A percentile compares a stretch with the other conserved stretches of the same genome.
phyloP scores from a whole-genome alignment of 2,888 invertebrate genomes.

The Hipparchia sbordonii region DNA sequence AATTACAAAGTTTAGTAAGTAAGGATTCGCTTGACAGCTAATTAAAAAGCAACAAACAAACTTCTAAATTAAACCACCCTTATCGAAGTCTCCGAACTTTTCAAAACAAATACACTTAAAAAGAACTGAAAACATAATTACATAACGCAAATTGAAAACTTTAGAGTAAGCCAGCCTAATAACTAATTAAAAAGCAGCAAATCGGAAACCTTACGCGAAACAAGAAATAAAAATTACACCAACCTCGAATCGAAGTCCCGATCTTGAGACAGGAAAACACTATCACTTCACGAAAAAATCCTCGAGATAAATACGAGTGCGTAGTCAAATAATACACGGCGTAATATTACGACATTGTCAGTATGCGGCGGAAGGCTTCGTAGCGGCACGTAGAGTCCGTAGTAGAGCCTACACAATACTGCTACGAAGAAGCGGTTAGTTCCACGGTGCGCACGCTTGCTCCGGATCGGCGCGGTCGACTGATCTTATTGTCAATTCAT shows the following conservation, averaged over 20 bases:
- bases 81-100: neutral
- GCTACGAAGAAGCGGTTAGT: conserved; percentile 41
- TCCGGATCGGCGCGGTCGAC: conserved; percentile 34
- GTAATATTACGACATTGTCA: conserved; percentile 9
- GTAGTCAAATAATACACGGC: conserved; percentile 22
- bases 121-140: conserved; percentile 9
- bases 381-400: conserved; percentile 47
- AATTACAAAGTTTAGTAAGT: neutral
- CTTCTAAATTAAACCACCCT: neutral
- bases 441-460: conserved; percentile 45
- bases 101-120: conserved; percentile 28
- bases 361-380: conserved; percentile 29
- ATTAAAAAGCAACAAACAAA: neutral
- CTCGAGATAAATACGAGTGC: conserved; percentile 12
- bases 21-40: neutral
- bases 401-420: conserved; percentile 48
- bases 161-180: neutral
- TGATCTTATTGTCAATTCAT: conserved; percentile 41
- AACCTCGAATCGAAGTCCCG: conserved; percentile 22
- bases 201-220: neutral
- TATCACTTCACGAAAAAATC: conserved; percentile 35
- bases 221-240: conserved; percentile 7
- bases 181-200: neutral
- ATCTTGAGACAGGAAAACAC: conserved; percentile 28
- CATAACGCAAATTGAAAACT: neutral